phyloP scores from a whole-genome alignment of 2,113 vertebrate genomes.

The Fregetta grallaria region DNA sequence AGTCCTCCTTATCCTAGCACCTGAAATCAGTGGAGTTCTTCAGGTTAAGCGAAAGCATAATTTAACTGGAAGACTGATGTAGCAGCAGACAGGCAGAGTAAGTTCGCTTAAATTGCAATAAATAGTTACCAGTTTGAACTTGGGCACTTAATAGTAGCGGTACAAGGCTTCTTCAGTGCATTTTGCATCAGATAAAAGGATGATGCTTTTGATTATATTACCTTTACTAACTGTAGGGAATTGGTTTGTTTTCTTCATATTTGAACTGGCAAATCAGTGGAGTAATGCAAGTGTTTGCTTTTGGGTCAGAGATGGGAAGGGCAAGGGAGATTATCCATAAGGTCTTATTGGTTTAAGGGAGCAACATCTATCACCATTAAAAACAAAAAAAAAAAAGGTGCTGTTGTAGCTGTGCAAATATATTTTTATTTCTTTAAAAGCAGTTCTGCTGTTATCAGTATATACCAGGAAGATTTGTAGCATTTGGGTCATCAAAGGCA shows the following conservation, averaged over 20 bases:
- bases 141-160: neutral
- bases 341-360: neutral
- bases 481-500: neutral
- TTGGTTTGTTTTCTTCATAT: neutral
- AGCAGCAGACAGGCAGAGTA: neutral
- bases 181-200: neutral
- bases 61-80: neutral
- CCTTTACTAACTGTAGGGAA: neutral
- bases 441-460: neutral
- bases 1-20: neutral
- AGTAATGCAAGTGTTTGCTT: neutral
- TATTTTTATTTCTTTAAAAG: neutral
- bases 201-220: neutral
- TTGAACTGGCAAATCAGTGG: neutral
- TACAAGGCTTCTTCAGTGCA: neutral
- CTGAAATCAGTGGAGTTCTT: neutral
- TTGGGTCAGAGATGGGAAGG: neutral
- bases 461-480: neutral
- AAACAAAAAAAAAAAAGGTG: neutral
- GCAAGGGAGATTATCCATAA: neutral
- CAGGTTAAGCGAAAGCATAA: neutral
- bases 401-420: neutral
- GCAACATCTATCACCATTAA: neutral
- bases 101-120: neutral
- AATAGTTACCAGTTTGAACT: neutral